These are phyloP conservation scores for Cyrtorhinus lividipennis DNA, from an alignment of 1,140 invertebrate species.

Conservation along the genomic window DNA sequence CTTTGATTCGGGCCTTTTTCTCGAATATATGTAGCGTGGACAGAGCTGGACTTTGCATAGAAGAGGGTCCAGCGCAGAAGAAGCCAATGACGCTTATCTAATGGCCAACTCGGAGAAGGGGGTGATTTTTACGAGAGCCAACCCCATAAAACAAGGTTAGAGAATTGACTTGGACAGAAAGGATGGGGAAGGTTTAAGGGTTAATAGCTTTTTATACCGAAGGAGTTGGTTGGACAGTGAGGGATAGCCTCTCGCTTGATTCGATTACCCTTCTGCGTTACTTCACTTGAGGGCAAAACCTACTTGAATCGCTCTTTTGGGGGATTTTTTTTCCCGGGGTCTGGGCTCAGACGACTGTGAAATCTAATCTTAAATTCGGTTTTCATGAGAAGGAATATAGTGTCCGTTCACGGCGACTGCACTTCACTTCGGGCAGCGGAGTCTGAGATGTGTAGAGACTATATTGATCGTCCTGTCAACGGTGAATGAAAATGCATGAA, in stretches of 20 bases:
- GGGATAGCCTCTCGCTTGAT: not conserved
- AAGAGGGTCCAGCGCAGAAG: not conserved
- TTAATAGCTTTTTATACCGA: slow-evolving; percentile 11
- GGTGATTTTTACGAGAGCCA: slow-evolving; percentile 10
- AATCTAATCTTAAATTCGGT: not conserved
- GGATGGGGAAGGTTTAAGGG: not conserved
- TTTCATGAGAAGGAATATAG: too few species aligned
- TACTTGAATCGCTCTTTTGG: not conserved
- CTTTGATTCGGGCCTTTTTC: too few species aligned
- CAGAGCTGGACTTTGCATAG: not conserved
- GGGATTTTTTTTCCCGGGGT: not conserved
- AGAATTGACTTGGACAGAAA: slow-evolving; percentile 3
- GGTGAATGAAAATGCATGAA: too few species aligned
- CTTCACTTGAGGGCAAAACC: not conserved
- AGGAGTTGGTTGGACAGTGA: slow-evolving; percentile 1
- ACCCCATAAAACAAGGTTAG: slow-evolving; percentile 11
- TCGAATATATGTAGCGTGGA: too few species aligned
- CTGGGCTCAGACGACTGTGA: not conserved
- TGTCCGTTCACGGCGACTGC: too few species aligned
- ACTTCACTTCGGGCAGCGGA: too few species aligned
- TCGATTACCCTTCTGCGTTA: not conserved
- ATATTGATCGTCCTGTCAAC: too few species aligned
- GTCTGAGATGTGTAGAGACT: too few species aligned
- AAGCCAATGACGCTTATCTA: slow-evolving; percentile 13
- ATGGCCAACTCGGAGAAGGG: not conserved